These are phyloP conservation scores for Vandiemenella viatica DNA, from an alignment of 2,888 invertebrate genomes.

Conservation along the genomic window DNA sequence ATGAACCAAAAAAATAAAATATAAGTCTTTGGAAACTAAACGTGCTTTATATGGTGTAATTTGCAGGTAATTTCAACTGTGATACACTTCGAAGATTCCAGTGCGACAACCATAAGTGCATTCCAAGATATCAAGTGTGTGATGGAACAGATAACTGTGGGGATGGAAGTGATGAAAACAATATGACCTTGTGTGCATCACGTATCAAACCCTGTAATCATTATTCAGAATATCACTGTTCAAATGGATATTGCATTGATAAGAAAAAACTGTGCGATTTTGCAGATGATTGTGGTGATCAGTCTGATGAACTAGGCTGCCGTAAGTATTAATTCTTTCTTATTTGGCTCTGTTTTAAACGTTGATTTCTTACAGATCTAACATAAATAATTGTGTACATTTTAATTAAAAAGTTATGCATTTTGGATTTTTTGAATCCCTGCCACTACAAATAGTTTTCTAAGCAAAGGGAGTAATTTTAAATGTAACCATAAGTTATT, in stretches of 20 bases:
- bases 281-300: slow-evolving; percentile 80
- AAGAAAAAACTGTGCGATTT: slow-evolving; percentile 70
- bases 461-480: too few relatives aligned
- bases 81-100: slow-evolving; percentile 72
- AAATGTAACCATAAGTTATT: too few relatives aligned
- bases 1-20: too few relatives aligned
- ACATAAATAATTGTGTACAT: not conserved
- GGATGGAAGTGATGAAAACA: slow-evolving; percentile 90
- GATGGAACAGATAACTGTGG: slow-evolving; percentile 88
- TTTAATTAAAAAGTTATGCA: not conserved
- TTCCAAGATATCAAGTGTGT: slow-evolving; percentile 73
- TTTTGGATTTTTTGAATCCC: too few relatives aligned
- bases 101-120: slow-evolving; percentile 77
- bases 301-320: slow-evolving; percentile 81
- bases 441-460: too few relatives aligned
- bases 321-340: slow-evolving; percentile 35
- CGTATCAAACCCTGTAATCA: slow-evolving; percentile 61
- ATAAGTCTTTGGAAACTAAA: too few relatives aligned
- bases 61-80: slow-evolving; percentile 61
- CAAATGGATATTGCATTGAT: slow-evolving; percentile 72
- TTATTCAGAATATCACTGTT: slow-evolving; percentile 70
- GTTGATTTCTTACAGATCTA: not conserved
- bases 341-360: not conserved
- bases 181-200: slow-evolving; percentile 74
- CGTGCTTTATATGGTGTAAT: too few relatives aligned